Evolutionary conservation across 2,797 vertebrate species (phyloP).

Genomic region (Botia kubotai): DNA sequence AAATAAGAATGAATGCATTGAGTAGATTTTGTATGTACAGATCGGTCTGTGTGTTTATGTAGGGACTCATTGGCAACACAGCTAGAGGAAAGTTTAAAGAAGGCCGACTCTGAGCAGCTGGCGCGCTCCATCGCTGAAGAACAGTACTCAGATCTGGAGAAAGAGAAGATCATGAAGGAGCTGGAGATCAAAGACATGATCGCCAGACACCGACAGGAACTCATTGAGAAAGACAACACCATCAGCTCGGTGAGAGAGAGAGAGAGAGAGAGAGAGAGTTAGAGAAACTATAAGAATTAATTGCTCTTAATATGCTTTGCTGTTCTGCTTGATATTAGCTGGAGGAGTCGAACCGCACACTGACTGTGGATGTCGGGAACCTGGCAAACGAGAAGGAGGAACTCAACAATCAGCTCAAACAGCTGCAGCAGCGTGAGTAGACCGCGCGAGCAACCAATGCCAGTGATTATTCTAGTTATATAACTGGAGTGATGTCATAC

Average conservation of each 20-base stretch:
- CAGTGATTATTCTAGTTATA: neutral
- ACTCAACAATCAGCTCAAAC: constrained; percentile 93
- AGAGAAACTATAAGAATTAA: neutral
- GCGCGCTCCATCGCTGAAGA: constrained; percentile 95
- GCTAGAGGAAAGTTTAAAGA: constrained; percentile 91
- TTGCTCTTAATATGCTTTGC: neutral
- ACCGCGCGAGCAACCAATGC: neutral
- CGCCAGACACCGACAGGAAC: constrained; percentile 91
- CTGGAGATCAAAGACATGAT: constrained; percentile 98
- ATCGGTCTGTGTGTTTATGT: constrained; percentile 37
- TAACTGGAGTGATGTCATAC: neutral
- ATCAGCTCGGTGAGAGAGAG: constrained; percentile 89
- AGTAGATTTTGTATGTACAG: neutral
- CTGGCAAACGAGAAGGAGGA: constrained; percentile 96
- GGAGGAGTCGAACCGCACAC: constrained; percentile 95
- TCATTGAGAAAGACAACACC: constrained; percentile 92
- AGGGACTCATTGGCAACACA: constrained; percentile 91
- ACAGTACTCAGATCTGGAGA: constrained; percentile 94
- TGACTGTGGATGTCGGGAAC: constrained; percentile 94
- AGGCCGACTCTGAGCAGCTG: constrained; percentile 93
- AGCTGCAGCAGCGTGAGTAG: constrained; percentile 88
- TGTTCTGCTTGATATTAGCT: constrained; percentile 74
- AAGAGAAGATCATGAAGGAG: constrained; percentile 99
- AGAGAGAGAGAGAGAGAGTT: neutral
- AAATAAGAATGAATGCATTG: too few relatives aligned